Evolutionary conservation across 2,797 vertebrate genomes (phyloP).

Genomic region (Spheniscus humboldti): DNA sequence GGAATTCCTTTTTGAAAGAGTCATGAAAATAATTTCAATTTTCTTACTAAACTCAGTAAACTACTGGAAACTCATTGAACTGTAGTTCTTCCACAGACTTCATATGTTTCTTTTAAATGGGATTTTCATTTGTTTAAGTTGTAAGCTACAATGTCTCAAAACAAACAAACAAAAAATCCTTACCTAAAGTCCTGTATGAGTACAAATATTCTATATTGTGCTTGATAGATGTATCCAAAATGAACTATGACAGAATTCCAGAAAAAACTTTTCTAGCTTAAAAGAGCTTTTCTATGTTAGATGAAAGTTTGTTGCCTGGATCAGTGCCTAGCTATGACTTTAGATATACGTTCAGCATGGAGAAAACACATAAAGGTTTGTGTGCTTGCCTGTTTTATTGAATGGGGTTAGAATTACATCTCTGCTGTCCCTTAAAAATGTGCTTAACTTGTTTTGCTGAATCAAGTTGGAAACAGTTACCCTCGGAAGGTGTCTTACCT

Average conservation of each 20-base stretch:
- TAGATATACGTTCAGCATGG: not conserved
- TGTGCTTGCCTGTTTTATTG: not conserved
- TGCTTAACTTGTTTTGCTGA: not conserved
- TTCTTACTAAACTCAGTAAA: not conserved
- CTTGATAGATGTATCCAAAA: not conserved
- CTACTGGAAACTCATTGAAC: not conserved
- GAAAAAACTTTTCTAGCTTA: not conserved
- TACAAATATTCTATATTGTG: not conserved
- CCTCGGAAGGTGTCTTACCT: not conserved
- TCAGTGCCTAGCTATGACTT: not conserved
- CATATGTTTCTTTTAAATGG: not conserved
- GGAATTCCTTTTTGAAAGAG: constrained; percentile 10
- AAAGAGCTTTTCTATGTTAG: not conserved
- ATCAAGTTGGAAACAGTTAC: not conserved
- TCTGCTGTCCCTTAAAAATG: not conserved
- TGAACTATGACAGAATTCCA: not conserved
- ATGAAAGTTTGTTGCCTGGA: not conserved
- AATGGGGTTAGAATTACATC: not conserved
- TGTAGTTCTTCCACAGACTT: not conserved
- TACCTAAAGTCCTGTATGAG: not conserved
- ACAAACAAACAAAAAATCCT: not conserved
- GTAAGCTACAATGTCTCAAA: not conserved
- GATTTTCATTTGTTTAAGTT: not conserved
- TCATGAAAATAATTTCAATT: not conserved
- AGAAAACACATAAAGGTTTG: not conserved